Evolutionary conservation across 1,140 invertebrate genomes (phyloP), one percentile per base, ranked within the genome.

Genomic region (Lepidurus arcticus): DNA sequence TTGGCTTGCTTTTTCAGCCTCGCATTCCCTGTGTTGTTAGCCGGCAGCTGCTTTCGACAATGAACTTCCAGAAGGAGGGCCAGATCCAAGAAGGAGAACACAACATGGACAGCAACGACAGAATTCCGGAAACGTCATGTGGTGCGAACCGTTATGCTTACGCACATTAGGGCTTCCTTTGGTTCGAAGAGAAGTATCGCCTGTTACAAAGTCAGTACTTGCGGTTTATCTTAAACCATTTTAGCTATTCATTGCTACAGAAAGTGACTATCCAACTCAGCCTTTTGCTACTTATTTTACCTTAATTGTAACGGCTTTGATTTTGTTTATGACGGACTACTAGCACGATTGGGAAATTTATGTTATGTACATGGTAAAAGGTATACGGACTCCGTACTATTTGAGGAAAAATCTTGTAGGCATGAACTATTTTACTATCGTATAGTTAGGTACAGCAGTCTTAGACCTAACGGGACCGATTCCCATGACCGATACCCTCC

Each of bases 51-150:
- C 13, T 65, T 47, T 65, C 21, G 53, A 65, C 53, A 65, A 21
- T 16, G 53, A 65, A 65, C 53, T 65, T 13, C 6, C 2, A 13
- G 21, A n/a, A 16, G 16, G 21, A 21, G n/a, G 16, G 13, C 21
- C 53, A 65, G 53, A 16, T 65, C 16, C 53, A 65, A 65, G 53
- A 65, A 65, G 53, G 53, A 65, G 53, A 65, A 65, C 34, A 34
- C 34, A 34, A 3, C 53, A 21, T 10, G 53, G 16, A 65, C 53
- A n/a, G 53, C 34, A 21, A 65, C n/a, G 53, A 65, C 21, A 65
- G 53, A n/a, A 65, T 65, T 65, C 53, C 8, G 53, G 53, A 65
- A 65, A 65, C 53, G 16, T 65, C 53, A 21, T 65, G 16, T 65
- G 53, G 53, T 65, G 16, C 16, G 7, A 9, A 21, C 53, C 53